Percentiles rank a stretch among this genome's conserved stretches.
Evolutionary conservation across 2,113 vertebrate genomes (phyloP).

Genomic region (Tiliqua scincoides): DNA sequence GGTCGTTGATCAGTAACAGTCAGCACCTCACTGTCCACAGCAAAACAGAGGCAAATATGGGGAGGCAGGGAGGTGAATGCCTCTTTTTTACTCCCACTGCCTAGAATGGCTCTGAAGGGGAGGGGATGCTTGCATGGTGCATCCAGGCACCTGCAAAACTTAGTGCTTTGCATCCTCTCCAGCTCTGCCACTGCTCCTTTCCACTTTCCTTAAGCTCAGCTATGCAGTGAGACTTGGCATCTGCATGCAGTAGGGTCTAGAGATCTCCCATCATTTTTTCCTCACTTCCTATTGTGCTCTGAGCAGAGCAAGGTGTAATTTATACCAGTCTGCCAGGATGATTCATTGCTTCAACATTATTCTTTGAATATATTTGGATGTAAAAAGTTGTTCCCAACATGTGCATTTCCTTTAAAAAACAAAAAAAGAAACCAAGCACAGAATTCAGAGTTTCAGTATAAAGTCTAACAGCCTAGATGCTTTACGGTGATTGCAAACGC

Average conservation of each 20-base stretch:
- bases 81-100: no score
- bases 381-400: constrained; percentile 39
- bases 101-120: no score
- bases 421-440: constrained; percentile 26
- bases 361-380: constrained; percentile 51
- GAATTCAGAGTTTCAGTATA: constrained; percentile 36
- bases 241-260: neutral
- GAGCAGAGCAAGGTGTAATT: neutral
- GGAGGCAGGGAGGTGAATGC: no score
- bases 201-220: neutral
- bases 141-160: no score
- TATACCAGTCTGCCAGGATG: constrained; percentile 28
- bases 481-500: no score
- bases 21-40: no score
- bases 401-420: constrained; percentile 42
- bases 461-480: constrained; percentile 1
- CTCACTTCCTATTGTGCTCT: neutral
- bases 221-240: neutral
- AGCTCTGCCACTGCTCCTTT: neutral
- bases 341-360: constrained; percentile 46
- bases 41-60: no score
- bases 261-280: neutral
- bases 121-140: no score
- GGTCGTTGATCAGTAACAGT: neutral
- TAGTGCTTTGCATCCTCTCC: no score